Evolutionary conservation across 1,140 invertebrate genomes (phyloP), one percentile per base, ranked within the genome.

Genomic region (Drosophila tristis): DNA sequence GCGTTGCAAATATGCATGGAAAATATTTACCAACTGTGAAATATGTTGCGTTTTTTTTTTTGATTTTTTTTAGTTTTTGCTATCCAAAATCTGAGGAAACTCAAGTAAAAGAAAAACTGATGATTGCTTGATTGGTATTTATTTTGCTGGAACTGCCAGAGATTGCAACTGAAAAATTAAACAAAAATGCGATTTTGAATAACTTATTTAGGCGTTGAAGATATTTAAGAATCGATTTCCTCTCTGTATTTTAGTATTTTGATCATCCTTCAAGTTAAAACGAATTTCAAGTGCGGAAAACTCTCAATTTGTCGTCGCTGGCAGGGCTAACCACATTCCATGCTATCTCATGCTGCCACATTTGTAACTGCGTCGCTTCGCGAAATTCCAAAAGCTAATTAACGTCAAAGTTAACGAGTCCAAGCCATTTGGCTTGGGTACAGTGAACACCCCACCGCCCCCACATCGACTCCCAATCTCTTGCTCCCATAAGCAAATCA

Each of bases 1-100:
- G 82, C 82, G 82, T 86, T 89, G 74, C 82, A 81, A 86, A 73
- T 78, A 86, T 87, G 82, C 81, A 86, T 82, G 78, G 74, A 81
- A 82, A 64, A 78, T 62, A 53, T 53, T 65, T 54, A 51, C 50
- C 45, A 48, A 78, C 80, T 78, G 60, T 58, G 44, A 67, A 55
- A 68, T 72, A 71, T 26, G 29, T 82, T 65, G 56, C 47, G 71
- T 79, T 79, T 68, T 61, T 42, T 43, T 20, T 7, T 47, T 59
- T 66, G n/a, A n/a, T 58, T 57, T 42, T 43, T 45, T 59, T 73
- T 57, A 20, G 20, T 20, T 20, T 20, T 20, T 20, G 20, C 31
- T 25, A 25, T 25, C 23, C 23, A 25, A 25, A 25, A 25, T 25
- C 23, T 29, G 26, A 29, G 26, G 26, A 39, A 39, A 39, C 35